Evolutionary conservation across 1,140 invertebrate genomes (phyloP), one percentile per base, ranked within the genome.

Genomic region (Aricia agestis): DNA sequence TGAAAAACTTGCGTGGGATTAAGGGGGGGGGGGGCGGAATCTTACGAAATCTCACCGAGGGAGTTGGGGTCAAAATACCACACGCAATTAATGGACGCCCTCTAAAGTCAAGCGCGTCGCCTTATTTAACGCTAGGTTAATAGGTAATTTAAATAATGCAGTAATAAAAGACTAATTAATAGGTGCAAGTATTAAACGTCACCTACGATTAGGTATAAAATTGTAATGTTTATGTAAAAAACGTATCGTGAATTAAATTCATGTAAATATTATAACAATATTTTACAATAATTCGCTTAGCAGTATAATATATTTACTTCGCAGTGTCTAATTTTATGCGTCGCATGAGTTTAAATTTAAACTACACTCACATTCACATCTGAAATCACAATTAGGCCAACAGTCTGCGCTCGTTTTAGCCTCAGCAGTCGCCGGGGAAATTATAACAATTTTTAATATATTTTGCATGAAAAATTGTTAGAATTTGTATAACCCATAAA

Each of bases 371-470:
- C 76, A 83, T 81, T 77, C 81, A 80, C 75, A 80, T 63, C 19
- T 25, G 59, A 63, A 82, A 80, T 86, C 81, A 89, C 82, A 91
- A 89, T 87, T 87, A 89, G 89, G 89, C 84, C 89, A 89, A 82
- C 82, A 74, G 81, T 80, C 79, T 80, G 72, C 75, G 89, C 89
- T 91, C 89, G 85, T 89, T 91, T 89, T 91, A 91, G 89, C 80
- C 80, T 73, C 86, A 91, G 89, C 87, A 78, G 75, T 84, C 82
- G 76, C 87, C 89, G 84, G 86, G 88, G 72, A 73, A 80, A 78
- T 78, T 81, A 74, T 75, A 78, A 74, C 74, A 42, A 69, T 75
- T 82, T 81, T 68, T 77, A 77, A 82, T 85, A 81, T 81, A 85
- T 87, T 84, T 72, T 72, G 73, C 45, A 52, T 15, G 13, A 52